phyloP scores from a whole-genome alignment of 1,140 invertebrate genomes.

The Phthorimaea operculella region DNA sequence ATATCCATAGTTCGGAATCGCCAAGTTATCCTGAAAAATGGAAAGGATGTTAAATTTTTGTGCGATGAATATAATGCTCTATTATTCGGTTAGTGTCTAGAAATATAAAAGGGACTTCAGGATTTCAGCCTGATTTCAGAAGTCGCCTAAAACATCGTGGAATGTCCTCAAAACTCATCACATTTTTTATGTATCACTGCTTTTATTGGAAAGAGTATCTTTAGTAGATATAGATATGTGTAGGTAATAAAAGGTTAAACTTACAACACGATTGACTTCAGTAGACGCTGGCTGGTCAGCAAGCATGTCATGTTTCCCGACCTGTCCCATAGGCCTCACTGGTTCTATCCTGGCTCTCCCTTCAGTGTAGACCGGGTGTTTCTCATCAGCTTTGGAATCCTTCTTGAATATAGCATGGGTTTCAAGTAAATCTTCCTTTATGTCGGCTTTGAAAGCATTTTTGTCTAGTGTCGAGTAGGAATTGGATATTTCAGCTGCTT shows the following conservation, averaged over 20 bases:
- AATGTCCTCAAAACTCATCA: too few species aligned
- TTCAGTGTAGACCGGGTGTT: slow-evolving; percentile 47
- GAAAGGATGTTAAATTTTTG: too few species aligned
- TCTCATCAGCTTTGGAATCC: slow-evolving; percentile 25
- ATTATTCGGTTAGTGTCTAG: slow-evolving; percentile 1
- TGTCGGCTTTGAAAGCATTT: slow-evolving; percentile 29
- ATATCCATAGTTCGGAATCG: slow-evolving; percentile 29
- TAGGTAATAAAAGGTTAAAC: slow-evolving; percentile 14
- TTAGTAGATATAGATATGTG: too few species aligned
- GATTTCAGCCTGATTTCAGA: too few species aligned
- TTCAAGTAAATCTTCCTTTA: slow-evolving; percentile 24
- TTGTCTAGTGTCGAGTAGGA: slow-evolving; percentile 31
- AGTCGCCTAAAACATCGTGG: too few species aligned
- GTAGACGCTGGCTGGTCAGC: slow-evolving; percentile 37
- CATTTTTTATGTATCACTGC: too few species aligned
- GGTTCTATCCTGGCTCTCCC: slow-evolving; percentile 41
- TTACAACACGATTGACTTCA: slow-evolving; percentile 46
- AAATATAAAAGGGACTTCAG: too few species aligned
- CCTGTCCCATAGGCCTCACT: slow-evolving; percentile 28
- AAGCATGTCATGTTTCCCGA: slow-evolving; percentile 45
- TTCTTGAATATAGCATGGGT: slow-evolving; percentile 33
- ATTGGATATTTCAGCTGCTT: slow-evolving; percentile 40
- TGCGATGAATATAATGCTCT: not conserved
- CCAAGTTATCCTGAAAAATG: slow-evolving; percentile 40
- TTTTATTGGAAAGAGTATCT: too few species aligned